phyloP scores from a whole-genome alignment of 1,140 invertebrate species.

The Macrobrachium rosenbergii region DNA sequence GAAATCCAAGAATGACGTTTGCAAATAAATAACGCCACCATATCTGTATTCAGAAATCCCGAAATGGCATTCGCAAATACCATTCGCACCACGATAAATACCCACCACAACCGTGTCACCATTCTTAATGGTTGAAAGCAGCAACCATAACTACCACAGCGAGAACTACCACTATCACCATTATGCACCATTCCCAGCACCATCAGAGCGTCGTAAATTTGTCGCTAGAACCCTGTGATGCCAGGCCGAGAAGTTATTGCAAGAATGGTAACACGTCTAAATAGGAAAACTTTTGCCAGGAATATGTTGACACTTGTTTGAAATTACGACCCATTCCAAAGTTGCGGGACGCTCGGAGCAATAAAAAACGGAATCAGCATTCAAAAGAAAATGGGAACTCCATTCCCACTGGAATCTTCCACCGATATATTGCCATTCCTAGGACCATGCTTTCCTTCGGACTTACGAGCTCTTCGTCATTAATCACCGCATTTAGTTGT shows the following conservation, averaged over 20 bases:
- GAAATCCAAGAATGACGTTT: too few relatives aligned
- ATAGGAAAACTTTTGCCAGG: slow-evolving; percentile 36
- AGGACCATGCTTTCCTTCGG: too few relatives aligned
- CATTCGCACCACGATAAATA: too few relatives aligned
- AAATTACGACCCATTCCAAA: slow-evolving; percentile 30
- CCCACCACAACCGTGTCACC: too few relatives aligned
- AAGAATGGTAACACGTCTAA: slow-evolving; percentile 35
- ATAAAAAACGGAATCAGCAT: slow-evolving; percentile 42
- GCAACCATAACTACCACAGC: background rate
- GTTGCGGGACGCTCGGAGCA: background rate
- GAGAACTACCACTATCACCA: background rate
- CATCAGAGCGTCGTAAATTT: background rate
- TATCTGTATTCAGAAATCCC: too few relatives aligned
- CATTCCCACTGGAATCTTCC: background rate
- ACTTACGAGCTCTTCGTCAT: background rate
- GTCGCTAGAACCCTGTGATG: too few relatives aligned
- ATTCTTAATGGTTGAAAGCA: too few relatives aligned
- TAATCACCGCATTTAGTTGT: background rate
- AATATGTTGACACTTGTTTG: slow-evolving; percentile 44
- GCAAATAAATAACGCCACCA: too few relatives aligned
- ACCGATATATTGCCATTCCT: background rate
- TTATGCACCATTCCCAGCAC: background rate
- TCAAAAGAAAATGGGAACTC: slow-evolving; percentile 12
- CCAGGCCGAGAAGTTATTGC: slow-evolving; percentile 12
- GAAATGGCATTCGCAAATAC: too few relatives aligned